Percentiles rank a stretch among this genome's conserved stretches.
These are phyloP conservation scores for Cochlearius cochlearius DNA, from an alignment of 2,113 vertebrate species.

Conservation along the genomic window DNA sequence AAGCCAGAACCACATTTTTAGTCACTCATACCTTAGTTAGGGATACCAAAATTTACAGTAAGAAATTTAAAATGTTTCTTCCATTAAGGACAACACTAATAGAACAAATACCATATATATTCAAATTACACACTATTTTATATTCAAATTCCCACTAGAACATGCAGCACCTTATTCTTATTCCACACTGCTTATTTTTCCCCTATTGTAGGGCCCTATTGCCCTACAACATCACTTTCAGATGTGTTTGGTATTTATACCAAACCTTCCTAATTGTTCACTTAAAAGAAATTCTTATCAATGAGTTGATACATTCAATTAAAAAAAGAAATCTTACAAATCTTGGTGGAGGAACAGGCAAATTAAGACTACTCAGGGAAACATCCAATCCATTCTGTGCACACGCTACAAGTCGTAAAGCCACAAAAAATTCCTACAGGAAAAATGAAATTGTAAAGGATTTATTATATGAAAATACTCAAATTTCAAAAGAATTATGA, in stretches of 20 bases:
- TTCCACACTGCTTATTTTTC: not conserved
- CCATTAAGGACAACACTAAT: not conserved
- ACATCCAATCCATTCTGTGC: constrained; percentile 98
- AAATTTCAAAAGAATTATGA: not conserved
- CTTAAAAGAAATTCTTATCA: not conserved
- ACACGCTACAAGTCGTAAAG: constrained; percentile 92
- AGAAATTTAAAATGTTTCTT: not conserved
- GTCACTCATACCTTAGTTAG: not conserved
- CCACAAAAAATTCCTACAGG: constrained; percentile 94
- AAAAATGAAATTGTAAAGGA: not conserved
- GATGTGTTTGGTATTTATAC: not conserved
- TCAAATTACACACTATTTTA: not conserved
- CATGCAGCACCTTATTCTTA: not conserved
- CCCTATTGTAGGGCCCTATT: not conserved
- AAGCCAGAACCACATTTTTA: not conserved
- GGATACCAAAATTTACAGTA: not conserved
- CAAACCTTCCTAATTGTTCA: not conserved
- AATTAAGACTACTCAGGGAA: constrained; percentile 85
- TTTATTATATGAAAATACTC: not conserved
- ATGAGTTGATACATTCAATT: not conserved
- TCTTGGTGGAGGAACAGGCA: constrained; percentile 90
- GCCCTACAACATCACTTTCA: not conserved
- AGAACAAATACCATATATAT: not conserved
- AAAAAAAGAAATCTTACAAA: constrained; percentile 85
- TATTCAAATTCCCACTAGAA: not conserved